Percentiles rank a stretch among this genome's conserved stretches.
Conservation (phyloP, 2,888 invertebrate genomes). For the Papilio protenor region DNA sequence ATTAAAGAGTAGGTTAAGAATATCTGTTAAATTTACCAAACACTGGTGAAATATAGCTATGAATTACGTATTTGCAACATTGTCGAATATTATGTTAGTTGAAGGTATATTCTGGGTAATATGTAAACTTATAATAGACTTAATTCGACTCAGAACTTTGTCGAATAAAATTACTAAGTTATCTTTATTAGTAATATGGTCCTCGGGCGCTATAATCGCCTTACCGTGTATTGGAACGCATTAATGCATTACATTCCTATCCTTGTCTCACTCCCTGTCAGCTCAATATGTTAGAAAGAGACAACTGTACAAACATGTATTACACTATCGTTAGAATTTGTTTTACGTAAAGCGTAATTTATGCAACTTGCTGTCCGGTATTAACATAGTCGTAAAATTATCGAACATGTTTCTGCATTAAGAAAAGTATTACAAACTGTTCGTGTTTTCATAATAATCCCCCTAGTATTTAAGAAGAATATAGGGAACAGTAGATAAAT, state of each 20-base stretch:
- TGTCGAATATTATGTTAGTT: not conserved
- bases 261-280: slow-evolving; percentile 20
- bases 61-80: not conserved
- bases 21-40: too few species aligned
- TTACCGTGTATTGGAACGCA: slow-evolving; percentile 33
- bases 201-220: slow-evolving; percentile 35
- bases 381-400: slow-evolving; percentile 7
- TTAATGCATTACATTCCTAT: slow-evolving; percentile 19
- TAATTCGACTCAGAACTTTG: slow-evolving; percentile 26
- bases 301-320: slow-evolving; percentile 3
- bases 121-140: not conserved
- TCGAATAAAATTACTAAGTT: slow-evolving; percentile 37
- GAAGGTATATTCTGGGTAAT: not conserved
- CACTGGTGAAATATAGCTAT: too few species aligned
- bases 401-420: slow-evolving; percentile 1
- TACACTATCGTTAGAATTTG: slow-evolving; percentile 30
- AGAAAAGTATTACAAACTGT: not conserved
- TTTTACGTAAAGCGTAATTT: slow-evolving; percentile 28
- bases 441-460: not conserved
- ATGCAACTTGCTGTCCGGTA: slow-evolving; percentile 21
- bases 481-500: not conserved
- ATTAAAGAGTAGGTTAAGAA: not conserved
- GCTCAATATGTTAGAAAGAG: slow-evolving; percentile 21
- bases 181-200: slow-evolving; percentile 39
- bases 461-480: not conserved